These are phyloP conservation scores for Donacobius atricapilla DNA, from an alignment of 2,113 vertebrate species.

Conservation along the genomic window DNA sequence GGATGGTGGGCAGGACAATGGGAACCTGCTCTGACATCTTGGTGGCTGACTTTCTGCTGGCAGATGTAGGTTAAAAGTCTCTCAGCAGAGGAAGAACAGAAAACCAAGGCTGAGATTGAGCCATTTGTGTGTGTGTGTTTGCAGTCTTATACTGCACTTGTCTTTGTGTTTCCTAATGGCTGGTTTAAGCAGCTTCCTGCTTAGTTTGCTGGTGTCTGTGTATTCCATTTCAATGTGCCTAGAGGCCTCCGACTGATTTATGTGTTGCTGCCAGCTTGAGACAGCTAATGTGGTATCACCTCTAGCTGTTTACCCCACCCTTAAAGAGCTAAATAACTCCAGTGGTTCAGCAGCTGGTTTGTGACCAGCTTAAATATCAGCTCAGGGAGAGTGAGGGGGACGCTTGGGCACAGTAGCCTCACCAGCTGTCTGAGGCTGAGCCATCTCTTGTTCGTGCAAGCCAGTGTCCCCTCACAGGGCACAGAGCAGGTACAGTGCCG, in stretches of 20 bases:
- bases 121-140: not conserved
- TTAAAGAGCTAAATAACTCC: conserved; percentile 42
- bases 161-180: not conserved
- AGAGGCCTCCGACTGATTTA: conserved; percentile 46
- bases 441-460: not conserved
- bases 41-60: not conserved
- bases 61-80: not conserved
- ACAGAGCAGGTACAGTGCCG: not conserved
- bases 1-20: not conserved
- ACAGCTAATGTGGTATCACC: conserved; percentile 58
- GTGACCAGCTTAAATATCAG: conserved; percentile 40
- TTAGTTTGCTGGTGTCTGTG: not conserved
- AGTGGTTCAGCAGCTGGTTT: conserved; percentile 53
- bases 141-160: not conserved
- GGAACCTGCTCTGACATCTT: not conserved
- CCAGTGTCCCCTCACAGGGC: not conserved
- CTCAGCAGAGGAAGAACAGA: not conserved
- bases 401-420: not conserved
- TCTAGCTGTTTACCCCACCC: conserved; percentile 55
- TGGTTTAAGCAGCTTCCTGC: not conserved
- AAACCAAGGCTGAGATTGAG: not conserved
- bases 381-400: not conserved
- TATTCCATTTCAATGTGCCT: conserved; percentile 8
- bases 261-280: conserved; percentile 26
- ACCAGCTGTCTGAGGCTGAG: not conserved